Percentiles rank a stretch among this genome's conserved stretches.
Evolutionary conservation across 1,140 invertebrate genomes (phyloP).

Genomic region (Hycleus cichorii): DNA sequence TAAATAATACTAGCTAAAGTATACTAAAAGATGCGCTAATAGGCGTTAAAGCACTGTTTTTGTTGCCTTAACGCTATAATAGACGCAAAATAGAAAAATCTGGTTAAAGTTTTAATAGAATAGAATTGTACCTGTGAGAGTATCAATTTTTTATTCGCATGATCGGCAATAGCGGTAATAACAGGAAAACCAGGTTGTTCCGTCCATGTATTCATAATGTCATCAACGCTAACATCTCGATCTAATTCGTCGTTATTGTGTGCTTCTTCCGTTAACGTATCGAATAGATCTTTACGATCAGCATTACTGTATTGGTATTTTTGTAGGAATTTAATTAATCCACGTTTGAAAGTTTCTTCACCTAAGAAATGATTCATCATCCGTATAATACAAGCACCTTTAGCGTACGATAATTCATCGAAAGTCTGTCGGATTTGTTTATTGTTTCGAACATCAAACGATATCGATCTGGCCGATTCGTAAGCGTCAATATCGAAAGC

Average conservation of each 20-base stretch:
- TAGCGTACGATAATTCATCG: constrained; percentile 78
- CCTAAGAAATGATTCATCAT: constrained; percentile 76
- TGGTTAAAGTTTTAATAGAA: not conserved
- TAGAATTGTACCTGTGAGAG: constrained; percentile 45
- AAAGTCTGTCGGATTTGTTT: constrained; percentile 75
- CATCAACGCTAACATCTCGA: constrained; percentile 48
- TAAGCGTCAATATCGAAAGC: constrained; percentile 67
- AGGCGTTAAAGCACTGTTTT: too few species aligned
- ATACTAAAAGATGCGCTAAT: too few species aligned
- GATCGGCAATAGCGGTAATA: constrained; percentile 52
- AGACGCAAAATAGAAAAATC: too few species aligned
- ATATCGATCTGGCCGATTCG: constrained; percentile 64
- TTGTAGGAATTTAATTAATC: constrained; percentile 55
- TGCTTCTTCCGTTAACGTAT: constrained; percentile 50
- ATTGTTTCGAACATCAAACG: constrained; percentile 59
- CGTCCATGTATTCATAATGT: constrained; percentile 79
- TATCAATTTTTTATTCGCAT: constrained; percentile 40
- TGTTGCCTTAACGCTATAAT: too few species aligned
- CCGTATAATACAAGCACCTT: constrained; percentile 71
- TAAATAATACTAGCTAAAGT: too few species aligned
- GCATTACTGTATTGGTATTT: constrained; percentile 56
- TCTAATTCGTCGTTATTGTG: constrained; percentile 43
- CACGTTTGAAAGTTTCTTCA: constrained; percentile 57
- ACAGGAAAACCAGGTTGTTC: constrained; percentile 76
- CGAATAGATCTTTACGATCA: constrained; percentile 64